Conservation (phyloP, 2,113 vertebrate genomes). For the Pipa parva region DNA sequence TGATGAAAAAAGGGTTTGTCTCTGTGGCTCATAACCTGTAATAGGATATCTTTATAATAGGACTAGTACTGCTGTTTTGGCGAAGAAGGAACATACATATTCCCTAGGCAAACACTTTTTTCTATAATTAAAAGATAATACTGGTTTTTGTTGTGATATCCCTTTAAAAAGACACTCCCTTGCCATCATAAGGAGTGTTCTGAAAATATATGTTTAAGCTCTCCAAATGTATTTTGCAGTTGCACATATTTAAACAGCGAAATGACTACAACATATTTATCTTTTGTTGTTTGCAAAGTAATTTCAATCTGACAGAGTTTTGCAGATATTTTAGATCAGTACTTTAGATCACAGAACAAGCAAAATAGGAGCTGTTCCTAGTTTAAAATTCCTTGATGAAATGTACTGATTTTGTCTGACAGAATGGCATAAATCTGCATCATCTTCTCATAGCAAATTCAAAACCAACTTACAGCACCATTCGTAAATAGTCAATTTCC, state of each 20-base stretch:
- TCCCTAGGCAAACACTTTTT: too few relatives aligned
- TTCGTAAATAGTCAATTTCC: constrained; percentile 41
- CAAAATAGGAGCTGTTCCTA: constrained; percentile 26
- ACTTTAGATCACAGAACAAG: constrained; percentile 36
- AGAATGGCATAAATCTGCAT: constrained; percentile 40
- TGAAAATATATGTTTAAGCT: not conserved
- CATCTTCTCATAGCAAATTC: constrained; percentile 31
- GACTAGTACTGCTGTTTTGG: too few relatives aligned
- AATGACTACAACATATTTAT: constrained; percentile 24
- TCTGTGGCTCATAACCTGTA: too few relatives aligned
- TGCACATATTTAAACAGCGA: constrained; percentile 26
- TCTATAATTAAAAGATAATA: too few relatives aligned
- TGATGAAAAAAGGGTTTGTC: too few relatives aligned
- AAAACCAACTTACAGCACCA: constrained; percentile 29
- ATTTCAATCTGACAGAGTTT: constrained; percentile 38
- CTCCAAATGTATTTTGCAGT: constrained; percentile 13
- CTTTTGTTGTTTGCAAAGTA: constrained; percentile 33
- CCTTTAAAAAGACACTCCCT: too few relatives aligned
- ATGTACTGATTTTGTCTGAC: constrained; percentile 37
- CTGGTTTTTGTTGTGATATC: too few relatives aligned
- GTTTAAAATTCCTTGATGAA: constrained; percentile 42
- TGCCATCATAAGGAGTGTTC: not conserved
- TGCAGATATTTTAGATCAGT: constrained; percentile 35
- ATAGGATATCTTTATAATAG: too few relatives aligned
- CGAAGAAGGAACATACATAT: too few relatives aligned